A percentile compares a stretch with the other conserved stretches of the same genome.
These are phyloP conservation scores for Napeogenes inachia DNA, from an alignment of 2,888 invertebrate genomes.

Conservation along the genomic window DNA sequence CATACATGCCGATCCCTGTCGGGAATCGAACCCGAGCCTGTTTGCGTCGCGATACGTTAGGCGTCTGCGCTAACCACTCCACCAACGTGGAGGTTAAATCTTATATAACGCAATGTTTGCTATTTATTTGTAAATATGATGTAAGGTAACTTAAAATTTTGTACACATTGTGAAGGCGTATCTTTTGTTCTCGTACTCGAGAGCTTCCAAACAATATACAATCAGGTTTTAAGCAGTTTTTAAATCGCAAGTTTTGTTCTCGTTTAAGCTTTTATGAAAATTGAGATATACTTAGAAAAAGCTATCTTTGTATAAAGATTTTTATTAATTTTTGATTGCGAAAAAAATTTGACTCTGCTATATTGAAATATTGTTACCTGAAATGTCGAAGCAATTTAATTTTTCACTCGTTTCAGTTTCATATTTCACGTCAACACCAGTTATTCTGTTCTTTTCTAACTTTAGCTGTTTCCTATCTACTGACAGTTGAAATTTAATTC, in stretches of 20 bases:
- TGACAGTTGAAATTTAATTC: not conserved
- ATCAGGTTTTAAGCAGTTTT: conserved; percentile 16
- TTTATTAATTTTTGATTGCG: not conserved
- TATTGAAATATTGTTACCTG: not conserved
- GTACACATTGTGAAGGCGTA: not conserved
- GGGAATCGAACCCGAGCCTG: too few species aligned
- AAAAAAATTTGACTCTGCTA: too few species aligned
- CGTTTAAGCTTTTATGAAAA: conserved; percentile 23
- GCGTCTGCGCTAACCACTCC: too few species aligned
- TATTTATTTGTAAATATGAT: not conserved
- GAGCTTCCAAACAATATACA: not conserved
- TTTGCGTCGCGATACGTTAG: too few species aligned
- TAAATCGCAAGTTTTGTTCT: conserved; percentile 13
- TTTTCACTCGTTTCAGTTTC: not conserved
- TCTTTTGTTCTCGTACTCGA: not conserved
- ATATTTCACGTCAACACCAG: not conserved
- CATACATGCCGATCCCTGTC: too few species aligned
- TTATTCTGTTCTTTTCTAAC: not conserved
- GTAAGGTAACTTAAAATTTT: not conserved
- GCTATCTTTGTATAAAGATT: not conserved
- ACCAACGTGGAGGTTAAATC: too few species aligned
- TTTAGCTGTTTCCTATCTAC: not conserved
- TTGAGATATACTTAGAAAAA: conserved; percentile 16
- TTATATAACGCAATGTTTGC: too few species aligned
- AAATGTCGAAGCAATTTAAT: conserved; percentile 1